Evolutionary conservation across 2,113 vertebrate species (phyloP).

Genomic region (Rhineura floridana): DNA sequence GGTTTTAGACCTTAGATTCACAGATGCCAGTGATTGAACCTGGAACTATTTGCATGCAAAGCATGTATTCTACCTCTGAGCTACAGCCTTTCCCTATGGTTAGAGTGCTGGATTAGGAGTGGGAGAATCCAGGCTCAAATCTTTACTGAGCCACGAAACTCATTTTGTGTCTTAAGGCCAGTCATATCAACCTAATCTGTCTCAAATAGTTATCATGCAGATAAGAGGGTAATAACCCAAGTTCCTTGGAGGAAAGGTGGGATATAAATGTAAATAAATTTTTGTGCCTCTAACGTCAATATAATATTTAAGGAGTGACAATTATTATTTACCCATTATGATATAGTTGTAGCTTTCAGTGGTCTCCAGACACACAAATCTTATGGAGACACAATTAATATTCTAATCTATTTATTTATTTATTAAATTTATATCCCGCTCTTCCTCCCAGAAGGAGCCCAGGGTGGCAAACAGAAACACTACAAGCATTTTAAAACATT

Average conservation of each 20-base stretch:
- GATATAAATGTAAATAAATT: neutral
- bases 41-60: neutral
- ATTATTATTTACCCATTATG: neutral
- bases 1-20: too few species aligned
- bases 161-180: neutral
- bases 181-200: neutral
- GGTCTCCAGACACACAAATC: neutral
- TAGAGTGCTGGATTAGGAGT: neutral
- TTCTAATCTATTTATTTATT: too few species aligned
- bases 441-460: too few species aligned
- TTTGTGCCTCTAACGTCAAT: neutral
- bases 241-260: neutral
- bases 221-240: neutral
- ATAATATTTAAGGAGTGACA: neutral
- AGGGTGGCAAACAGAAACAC: too few species aligned
- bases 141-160: neutral
- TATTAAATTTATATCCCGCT: too few species aligned
- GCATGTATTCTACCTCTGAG: too few species aligned
- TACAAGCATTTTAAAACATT: too few species aligned
- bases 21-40: too few species aligned
- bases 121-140: neutral
- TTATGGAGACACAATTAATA: neutral
- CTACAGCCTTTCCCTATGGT: neutral
- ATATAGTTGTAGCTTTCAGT: neutral
- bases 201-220: neutral